phyloP scores from a whole-genome alignment of 2,888 invertebrate genomes.

The Nysson spinosus region DNA sequence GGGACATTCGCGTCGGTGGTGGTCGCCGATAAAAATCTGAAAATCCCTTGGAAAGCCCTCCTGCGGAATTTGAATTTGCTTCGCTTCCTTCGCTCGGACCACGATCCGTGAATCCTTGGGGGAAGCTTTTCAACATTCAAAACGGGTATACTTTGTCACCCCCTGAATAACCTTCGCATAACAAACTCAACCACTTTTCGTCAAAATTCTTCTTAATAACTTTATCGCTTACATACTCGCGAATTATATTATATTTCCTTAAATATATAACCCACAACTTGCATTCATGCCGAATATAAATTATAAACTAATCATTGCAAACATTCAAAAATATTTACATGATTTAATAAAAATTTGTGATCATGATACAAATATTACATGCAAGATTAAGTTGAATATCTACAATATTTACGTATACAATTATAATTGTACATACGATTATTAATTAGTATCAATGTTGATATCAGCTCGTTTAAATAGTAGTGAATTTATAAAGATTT shows the following conservation, averaged over 20 bases:
- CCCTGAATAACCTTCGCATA: conserved; percentile 47
- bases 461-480: no score
- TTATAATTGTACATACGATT: no score
- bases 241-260: conserved; percentile 12
- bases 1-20: conserved; percentile 30
- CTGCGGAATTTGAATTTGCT: conserved; percentile 68
- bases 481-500: no score
- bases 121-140: conserved; percentile 47
- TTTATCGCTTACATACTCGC: conserved; percentile 22
- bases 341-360: not conserved
- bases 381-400: not conserved
- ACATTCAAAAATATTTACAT: no score
- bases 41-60: conserved; percentile 55
- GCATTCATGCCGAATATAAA: no score
- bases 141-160: conserved; percentile 32
- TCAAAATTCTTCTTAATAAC: conserved; percentile 44
- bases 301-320: no score
- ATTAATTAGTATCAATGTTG: no score
- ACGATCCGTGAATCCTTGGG: conserved; percentile 35
- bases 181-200: conserved; percentile 40
- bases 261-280: not conserved
- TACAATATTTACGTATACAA: not conserved
- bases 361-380: not conserved
- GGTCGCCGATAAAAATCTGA: conserved; percentile 59
- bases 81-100: conserved; percentile 11